phyloP scores from a whole-genome alignment of 2,113 vertebrate species.

The Nestor notabilis region DNA sequence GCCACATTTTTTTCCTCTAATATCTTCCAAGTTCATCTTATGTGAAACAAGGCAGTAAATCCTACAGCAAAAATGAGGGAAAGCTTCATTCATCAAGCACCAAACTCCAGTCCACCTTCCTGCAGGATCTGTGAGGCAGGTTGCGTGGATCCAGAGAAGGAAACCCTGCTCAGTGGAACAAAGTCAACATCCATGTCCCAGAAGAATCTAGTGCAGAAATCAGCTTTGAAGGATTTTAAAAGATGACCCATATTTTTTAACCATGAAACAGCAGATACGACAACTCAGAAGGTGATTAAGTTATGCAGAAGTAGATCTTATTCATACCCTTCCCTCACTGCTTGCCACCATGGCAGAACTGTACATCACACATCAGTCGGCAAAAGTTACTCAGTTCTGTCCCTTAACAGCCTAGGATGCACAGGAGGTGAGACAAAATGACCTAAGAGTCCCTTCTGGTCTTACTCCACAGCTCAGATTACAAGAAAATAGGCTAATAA shows the following conservation, averaged over 20 bases:
- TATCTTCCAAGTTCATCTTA: not conserved
- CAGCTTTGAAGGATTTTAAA: not conserved
- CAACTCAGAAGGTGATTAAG: not conserved
- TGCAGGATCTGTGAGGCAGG: fast-evolving
- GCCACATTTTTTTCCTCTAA: not conserved
- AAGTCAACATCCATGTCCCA: not conserved
- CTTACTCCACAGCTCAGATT: not conserved
- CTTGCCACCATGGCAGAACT: not conserved
- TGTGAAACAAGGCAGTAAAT: not conserved
- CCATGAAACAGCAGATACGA: not conserved
- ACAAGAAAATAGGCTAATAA: not conserved
- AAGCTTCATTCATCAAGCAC: not conserved
- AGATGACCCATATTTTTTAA: not conserved
- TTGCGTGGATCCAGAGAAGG: not conserved
- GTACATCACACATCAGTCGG: not conserved
- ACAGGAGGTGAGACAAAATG: not conserved
- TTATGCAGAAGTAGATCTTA: not conserved
- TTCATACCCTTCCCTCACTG: not conserved
- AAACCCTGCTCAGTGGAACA: not conserved
- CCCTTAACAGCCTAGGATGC: not conserved
- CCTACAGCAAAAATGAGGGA: not conserved
- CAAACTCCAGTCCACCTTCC: not conserved
- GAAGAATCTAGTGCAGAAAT: not conserved
- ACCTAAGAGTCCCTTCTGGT: not conserved
- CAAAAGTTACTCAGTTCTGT: not conserved